These are phyloP conservation scores for Phainopepla nitens DNA, from an alignment of 2,113 vertebrate species.

Conservation along the genomic window DNA sequence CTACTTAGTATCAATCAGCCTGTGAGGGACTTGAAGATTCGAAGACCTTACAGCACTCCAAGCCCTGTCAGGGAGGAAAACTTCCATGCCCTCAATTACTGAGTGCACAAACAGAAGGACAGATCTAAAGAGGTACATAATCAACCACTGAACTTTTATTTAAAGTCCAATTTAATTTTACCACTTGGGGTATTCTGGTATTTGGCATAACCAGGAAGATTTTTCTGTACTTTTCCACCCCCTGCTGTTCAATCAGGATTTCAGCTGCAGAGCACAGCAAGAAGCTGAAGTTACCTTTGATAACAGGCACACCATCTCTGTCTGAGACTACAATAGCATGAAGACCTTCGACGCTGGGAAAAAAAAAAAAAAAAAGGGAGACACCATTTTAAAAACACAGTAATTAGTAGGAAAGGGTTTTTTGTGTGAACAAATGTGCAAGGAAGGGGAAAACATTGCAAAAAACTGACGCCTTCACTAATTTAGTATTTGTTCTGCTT, in stretches of 20 bases:
- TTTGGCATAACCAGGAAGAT: rapidly evolving
- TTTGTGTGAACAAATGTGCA: neutral
- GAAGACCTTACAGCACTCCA: neutral
- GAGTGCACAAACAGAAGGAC: neutral
- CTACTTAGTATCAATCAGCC: neutral
- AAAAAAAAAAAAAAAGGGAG: neutral
- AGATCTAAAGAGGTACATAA: neutral
- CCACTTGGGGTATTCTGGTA: neutral
- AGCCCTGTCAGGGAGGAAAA: rapidly evolving
- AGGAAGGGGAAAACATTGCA: rapidly evolving
- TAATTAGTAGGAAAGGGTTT: rapidly evolving
- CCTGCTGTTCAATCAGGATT: neutral
- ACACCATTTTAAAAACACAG: neutral
- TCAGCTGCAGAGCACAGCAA: rapidly evolving
- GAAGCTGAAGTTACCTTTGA: constrained; percentile 84
- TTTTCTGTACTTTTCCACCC: neutral
- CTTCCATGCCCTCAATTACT: neutral
- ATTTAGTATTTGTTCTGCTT: neutral
- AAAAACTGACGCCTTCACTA: rapidly evolving
- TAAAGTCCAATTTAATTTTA: neutral
- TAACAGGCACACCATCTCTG: constrained; percentile 93
- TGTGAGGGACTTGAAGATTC: rapidly evolving
- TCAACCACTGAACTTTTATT: neutral
- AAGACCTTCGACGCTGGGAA: constrained; percentile 88
- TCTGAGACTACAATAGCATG: constrained; percentile 96